These are phyloP conservation scores for Drosophila putrida DNA, from an alignment of 2,888 invertebrate genomes.

Conservation along the genomic window DNA sequence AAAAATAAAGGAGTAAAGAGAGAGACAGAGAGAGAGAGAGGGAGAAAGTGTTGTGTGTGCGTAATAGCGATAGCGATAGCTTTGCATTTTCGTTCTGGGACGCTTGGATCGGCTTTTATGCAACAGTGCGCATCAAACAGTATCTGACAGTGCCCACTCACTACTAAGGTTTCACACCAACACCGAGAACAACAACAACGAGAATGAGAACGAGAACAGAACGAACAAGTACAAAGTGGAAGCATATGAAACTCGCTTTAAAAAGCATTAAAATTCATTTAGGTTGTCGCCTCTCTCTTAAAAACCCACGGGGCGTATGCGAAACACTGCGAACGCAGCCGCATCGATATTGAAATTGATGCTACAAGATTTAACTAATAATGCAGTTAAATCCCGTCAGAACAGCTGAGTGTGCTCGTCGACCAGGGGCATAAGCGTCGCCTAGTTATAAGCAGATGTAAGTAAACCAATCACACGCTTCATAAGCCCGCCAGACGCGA, in stretches of 20 bases:
- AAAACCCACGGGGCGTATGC: conserved; percentile 39
- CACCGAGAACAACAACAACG: conserved; percentile 13
- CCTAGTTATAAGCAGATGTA: conserved; percentile 61
- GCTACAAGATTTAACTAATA: conserved; percentile 77
- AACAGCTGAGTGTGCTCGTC: conserved; percentile 38
- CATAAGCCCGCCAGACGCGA: conserved; percentile 74
- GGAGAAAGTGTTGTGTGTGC: neutral
- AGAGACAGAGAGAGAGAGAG: neutral
- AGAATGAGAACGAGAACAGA: neutral
- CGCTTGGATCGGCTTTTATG: conserved; percentile 70
- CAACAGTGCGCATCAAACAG: conserved; percentile 74
- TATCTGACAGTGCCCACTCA: conserved; percentile 57
- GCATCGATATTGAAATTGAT: conserved; percentile 80
- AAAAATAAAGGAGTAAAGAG: neutral
- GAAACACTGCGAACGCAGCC: conserved; percentile 19
- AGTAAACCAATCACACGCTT: conserved; percentile 80
- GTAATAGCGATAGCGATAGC: conserved; percentile 33
- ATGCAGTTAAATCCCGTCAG: conserved; percentile 75
- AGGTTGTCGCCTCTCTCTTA: conserved; percentile 46
- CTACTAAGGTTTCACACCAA: conserved; percentile 63
- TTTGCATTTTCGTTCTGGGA: conserved; percentile 58
- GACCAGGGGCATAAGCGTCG: conserved; percentile 13
- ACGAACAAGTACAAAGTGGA: conserved; percentile 4
- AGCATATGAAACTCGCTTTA: conserved; percentile 69
- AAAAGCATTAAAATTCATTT: conserved; percentile 79